A percentile compares a stretch with the other conserved stretches of the same genome.
Evolutionary conservation across 2,888 invertebrate genomes (phyloP).

Genomic region (Sinotaia quadrata): DNA sequence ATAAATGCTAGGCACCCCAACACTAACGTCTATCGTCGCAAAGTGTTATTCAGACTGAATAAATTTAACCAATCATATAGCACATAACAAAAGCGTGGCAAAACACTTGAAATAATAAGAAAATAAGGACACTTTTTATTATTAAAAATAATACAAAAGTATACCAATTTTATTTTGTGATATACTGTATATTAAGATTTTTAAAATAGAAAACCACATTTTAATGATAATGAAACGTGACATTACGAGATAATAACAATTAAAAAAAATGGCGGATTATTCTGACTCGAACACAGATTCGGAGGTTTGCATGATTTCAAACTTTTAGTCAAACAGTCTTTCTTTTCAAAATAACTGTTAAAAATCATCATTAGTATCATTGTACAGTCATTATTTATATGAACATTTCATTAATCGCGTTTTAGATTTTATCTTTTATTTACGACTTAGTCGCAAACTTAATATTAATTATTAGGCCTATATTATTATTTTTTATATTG

Average conservation of each 20-base stretch:
- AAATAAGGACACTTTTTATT: background rate
- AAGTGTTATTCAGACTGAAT: constrained; percentile 22
- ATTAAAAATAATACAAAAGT: background rate
- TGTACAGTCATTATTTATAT: too few species aligned
- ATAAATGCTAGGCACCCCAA: constrained; percentile 15
- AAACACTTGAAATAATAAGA: too few species aligned
- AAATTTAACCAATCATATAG: constrained; percentile 30
- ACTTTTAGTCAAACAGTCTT: too few species aligned
- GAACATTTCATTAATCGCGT: too few species aligned
- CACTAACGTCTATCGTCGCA: constrained; percentile 8
- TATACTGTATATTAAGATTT: background rate
- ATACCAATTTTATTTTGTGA: background rate
- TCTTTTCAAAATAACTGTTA: too few species aligned
- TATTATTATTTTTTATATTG: too few species aligned
- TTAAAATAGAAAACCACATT: background rate
- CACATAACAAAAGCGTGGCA: constrained; percentile 14
- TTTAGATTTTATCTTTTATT: too few species aligned
- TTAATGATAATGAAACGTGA: background rate
- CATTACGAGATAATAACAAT: constrained; percentile 31
- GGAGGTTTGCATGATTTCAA: too few species aligned
- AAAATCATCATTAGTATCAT: too few species aligned
- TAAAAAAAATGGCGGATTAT: constrained; percentile 27
- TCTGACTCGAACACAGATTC: background rate
- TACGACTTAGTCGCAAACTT: too few species aligned
- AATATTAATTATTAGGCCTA: too few species aligned